Evolutionary conservation across 2,113 vertebrate genomes (phyloP), one percentile per base, ranked within the genome.

Genomic region (Neoarius graeffei): DNA sequence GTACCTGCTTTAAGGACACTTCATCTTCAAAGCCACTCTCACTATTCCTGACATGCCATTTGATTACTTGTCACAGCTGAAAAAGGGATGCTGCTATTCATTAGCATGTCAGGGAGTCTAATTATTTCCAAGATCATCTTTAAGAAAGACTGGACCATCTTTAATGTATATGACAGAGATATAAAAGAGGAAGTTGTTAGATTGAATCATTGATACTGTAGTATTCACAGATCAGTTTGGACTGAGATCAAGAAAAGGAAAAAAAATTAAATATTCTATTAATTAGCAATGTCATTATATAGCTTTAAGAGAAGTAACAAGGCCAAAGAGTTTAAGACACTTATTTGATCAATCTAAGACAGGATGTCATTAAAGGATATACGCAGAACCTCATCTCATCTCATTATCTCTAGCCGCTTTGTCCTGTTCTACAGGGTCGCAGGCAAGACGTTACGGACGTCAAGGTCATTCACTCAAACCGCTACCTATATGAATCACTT

Each of bases 21-120:
- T 13, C n/a, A 20, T 74, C 67, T 90, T 88, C 87, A 90, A 86
- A 88, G 81, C 20, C 27, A 23, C 85, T 30, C 25, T 60, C 7
- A 54, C 81, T 48, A n/a, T 52, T 86, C 56, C 84, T 25, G 64
- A 15, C 83, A 90, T 86, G 77, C 35, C 80, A 56, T 83, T 86
- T 88, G 69, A 90, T 85, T 66, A 62, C 62, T 54, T 84, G 82
- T 88, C 86, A 88, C 67, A 83, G 80, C 50, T 54, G 79, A 82
- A 84, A 81, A 60, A 42, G 25, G 54, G 52, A 67, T 79, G 74
- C 60, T 81, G 77, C 66, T n/a, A 50, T 48, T 81, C 64, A 85
- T 88, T 87, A 66, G 56, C 62, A 88, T 90, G 54, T 88, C 76
- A 81, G 19, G 69, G 42, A 20, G n/a, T 57, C 64, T 42, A 59